A percentile compares a stretch with the other conserved stretches of the same genome.
phyloP scores from a whole-genome alignment of 2,888 invertebrate species.

The Phrixothrix hirtus region DNA sequence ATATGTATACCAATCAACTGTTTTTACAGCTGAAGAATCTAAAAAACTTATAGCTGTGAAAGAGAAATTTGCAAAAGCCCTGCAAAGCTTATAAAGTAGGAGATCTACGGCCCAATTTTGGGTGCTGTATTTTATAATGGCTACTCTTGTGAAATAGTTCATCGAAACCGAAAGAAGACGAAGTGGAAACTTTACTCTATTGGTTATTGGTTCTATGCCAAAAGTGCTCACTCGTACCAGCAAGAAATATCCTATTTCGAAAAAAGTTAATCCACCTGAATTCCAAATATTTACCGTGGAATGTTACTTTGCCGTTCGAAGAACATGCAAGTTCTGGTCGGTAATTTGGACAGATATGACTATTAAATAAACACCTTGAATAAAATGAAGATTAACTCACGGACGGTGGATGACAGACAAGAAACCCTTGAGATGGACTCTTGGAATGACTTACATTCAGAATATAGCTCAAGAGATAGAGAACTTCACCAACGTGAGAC shows the following conservation, averaged over 20 bases:
- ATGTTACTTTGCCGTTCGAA: not conserved
- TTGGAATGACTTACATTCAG: slow-evolving; percentile 20
- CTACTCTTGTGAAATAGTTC: not conserved
- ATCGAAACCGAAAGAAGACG: no score
- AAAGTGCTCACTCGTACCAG: slow-evolving; percentile 1
- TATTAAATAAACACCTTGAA: slow-evolving; percentile 1
- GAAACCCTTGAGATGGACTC: slow-evolving; percentile 22
- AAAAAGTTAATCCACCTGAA: not conserved
- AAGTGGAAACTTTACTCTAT: no score
- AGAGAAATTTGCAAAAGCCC: not conserved
- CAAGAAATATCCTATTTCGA: slow-evolving; percentile 2
- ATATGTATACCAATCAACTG: not conserved
- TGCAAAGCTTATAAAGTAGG: not conserved
- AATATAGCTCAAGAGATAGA: slow-evolving; percentile 24
- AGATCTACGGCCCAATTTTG: no score
- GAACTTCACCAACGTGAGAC: slow-evolving; percentile 9
- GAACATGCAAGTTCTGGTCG: slow-evolving; percentile 4
- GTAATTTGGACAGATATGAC: slow-evolving; percentile 1
- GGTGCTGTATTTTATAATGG: not conserved
- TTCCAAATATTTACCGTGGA: slow-evolving; percentile 3
- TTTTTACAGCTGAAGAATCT: not conserved
- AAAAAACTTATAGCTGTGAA: not conserved
- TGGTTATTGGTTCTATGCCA: not conserved
- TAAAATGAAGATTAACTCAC: slow-evolving; percentile 4
- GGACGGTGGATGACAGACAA: slow-evolving; percentile 24